Evolutionary conservation across 92 coral and sea anemone species (phyloP).

Genomic region (Epizoanthus scotinus): DNA sequence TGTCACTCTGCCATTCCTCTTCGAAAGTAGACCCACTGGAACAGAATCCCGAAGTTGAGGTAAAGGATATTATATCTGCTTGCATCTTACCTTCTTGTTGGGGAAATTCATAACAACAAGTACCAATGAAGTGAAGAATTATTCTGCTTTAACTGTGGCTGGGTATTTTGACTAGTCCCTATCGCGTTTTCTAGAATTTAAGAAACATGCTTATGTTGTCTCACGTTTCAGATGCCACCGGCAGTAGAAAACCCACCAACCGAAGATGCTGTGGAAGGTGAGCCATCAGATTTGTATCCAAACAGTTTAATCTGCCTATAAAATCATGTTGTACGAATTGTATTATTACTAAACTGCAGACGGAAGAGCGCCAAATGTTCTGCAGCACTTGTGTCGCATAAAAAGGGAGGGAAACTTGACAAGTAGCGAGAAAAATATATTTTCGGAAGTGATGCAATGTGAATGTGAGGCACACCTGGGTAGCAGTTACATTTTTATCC

Average conservation of each 20-base stretch:
- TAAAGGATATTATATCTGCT: conserved; percentile 30
- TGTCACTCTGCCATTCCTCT: conserved; percentile 42
- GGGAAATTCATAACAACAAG: background rate
- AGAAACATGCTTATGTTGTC: conserved; percentile 15
- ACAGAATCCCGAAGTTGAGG: conserved; percentile 43
- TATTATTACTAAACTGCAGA: background rate
- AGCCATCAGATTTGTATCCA: background rate
- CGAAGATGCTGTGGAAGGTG: conserved; percentile 86
- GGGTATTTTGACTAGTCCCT: background rate
- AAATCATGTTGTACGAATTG: too few species aligned
- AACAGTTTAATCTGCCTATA: background rate
- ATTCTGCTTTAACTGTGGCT: conserved; percentile 14
- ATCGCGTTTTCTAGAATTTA: conserved; percentile 4
- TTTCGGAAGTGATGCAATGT: conserved; percentile 59
- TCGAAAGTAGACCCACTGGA: conserved; percentile 44
- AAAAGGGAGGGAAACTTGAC: conserved; percentile 11
- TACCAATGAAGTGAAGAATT: background rate
- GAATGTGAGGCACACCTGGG: conserved; percentile 27
- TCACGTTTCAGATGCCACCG: conserved; percentile 87
- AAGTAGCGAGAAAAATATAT: background rate
- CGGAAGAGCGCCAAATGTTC: background rate
- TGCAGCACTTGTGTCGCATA: background rate
- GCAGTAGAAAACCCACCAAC: conserved; percentile 99
- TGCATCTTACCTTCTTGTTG: conserved; percentile 46
- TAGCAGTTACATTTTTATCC: conserved; percentile 9